Conservation (phyloP, 2,113 vertebrate species). For the Vulpes lagopus region DNA sequence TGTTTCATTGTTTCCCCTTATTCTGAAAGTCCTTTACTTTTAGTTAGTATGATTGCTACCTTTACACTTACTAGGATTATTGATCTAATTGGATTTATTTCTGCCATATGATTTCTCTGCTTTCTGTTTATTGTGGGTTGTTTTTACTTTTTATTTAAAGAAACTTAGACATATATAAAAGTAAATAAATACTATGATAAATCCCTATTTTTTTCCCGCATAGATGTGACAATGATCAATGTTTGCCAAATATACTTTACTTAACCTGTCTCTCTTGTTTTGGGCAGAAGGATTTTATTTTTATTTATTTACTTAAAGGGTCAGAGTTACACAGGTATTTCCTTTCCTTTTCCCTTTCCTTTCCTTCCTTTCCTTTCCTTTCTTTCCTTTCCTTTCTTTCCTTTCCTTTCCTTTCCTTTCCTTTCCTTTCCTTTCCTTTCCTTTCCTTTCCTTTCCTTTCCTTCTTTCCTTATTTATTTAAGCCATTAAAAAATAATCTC, state of each 20-base stretch:
- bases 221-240: background rate
- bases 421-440: no score
- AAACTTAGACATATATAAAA: background rate
- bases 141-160: background rate
- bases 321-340: background rate
- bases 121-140: background rate
- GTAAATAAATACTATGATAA: background rate
- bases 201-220: background rate
- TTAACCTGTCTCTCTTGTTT: background rate
- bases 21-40: conserved; percentile 34
- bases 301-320: background rate
- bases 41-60: background rate
- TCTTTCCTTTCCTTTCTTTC: no score
- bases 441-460: no score
- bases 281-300: background rate
- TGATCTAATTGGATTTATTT: background rate
- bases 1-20: background rate
- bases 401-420: no score
- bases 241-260: background rate
- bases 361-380: no score
- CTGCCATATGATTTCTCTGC: background rate
- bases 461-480: background rate
- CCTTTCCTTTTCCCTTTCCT: background rate
- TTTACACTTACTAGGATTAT: background rate
- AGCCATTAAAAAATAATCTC: background rate